Evolutionary conservation across 2,113 vertebrate genomes (phyloP), one percentile per base, ranked within the genome.

Genomic region (Laterallus jamaicensis): DNA sequence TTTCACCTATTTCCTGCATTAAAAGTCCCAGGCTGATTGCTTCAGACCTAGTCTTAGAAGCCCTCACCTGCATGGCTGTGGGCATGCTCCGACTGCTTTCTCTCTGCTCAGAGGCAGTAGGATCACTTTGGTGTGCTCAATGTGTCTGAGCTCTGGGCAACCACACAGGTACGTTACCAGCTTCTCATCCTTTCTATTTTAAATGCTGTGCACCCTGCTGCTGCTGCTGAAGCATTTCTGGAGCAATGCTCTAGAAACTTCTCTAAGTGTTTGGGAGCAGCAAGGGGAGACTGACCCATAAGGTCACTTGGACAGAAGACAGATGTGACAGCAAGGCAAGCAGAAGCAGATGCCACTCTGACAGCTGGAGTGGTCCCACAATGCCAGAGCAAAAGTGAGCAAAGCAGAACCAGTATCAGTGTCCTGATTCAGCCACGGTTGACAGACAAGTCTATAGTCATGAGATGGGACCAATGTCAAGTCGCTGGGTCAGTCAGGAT

Each of bases 391-490:
- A 44, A 76, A 68, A 71, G 44, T 4, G 25, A 42, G 8, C 54
- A 79, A 66, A 82, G 37, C 28, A 44, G 62, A 68, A 6, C 6
- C 19, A 2, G 5, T 1, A 2, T 31, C 49, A 19, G 32, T 0
- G 4, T 19, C n/a, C n/a, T 70, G 3, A 10, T 64, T 37, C 22
- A 75, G 7, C 12, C 17, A 4, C 82, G 25, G 29, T 14, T 52
- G 16, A 26, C 63, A 35, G 39, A 56, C 11, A 9, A 47, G 22
- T 32, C 47, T 29, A 4, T 39, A 32, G 54, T 14, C 49, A 59
- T 28, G 32, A 60, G 49, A 17, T 28, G 75, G 0, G 0, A 10
- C 24, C 49, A 25, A 5, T 5, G 39, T 25, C 11, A 58, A 67
- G n/a, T 32, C 40, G 24, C 5, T 44, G 37, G 62, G 25, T 66